Conservation (phyloP, 1,140 invertebrate species). For the Araneus ventricosus region DNA sequence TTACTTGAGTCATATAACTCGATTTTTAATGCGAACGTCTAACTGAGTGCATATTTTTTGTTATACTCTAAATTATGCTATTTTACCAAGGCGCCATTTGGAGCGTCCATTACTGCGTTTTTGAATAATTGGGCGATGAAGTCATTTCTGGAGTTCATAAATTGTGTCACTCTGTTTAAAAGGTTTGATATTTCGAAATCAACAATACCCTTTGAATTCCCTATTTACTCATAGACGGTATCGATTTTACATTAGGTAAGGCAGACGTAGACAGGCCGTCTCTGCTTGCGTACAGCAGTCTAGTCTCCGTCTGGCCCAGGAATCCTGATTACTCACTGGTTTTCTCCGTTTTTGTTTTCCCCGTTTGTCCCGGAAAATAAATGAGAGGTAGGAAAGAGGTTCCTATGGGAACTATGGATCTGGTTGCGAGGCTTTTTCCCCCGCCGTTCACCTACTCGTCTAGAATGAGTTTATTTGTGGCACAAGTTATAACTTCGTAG, state of each 20-base stretch:
- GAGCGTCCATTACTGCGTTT: no score
- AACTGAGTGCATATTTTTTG: no score
- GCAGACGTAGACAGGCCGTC: neutral
- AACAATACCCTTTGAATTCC: neutral
- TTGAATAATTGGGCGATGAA: no score
- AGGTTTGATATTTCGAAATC: no score
- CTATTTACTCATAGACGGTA: neutral
- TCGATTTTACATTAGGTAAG: constrained; percentile 8
- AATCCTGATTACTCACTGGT: neutral
- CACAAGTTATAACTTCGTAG: no score
- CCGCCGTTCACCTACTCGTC: neutral
- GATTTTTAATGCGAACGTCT: no score
- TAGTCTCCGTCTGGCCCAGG: neutral
- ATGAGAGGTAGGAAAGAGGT: neutral
- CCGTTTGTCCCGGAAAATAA: neutral
- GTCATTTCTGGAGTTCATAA: no score
- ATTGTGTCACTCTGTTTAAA: no score
- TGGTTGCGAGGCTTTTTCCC: neutral
- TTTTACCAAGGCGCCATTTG: no score
- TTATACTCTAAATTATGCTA: no score
- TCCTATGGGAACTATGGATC: neutral
- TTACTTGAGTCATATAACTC: no score
- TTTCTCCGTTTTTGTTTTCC: neutral
- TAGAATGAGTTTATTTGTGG: no score
- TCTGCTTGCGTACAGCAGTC: neutral